Conservation (phyloP, 2,888 invertebrate species). For the Callyntrura sp. region DNA sequence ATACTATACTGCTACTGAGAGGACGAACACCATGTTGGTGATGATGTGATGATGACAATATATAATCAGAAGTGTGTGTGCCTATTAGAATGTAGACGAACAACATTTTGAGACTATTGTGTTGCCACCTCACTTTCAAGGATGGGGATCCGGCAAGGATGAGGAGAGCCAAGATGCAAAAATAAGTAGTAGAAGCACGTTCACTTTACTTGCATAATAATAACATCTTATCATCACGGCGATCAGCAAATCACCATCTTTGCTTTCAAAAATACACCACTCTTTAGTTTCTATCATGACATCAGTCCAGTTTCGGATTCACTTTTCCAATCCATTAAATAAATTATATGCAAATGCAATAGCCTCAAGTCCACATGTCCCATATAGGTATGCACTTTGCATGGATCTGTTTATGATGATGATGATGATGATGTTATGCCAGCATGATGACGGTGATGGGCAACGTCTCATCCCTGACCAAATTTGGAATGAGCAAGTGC, state of each 20-base stretch:
- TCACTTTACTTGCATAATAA: slow-evolving; percentile 25
- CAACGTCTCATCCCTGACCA: slow-evolving; percentile 38
- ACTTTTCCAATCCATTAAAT: slow-evolving; percentile 45
- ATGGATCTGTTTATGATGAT: background rate
- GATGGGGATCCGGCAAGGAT: background rate
- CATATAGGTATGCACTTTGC: slow-evolving; percentile 41
- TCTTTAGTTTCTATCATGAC: background rate
- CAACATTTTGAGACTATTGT: background rate
- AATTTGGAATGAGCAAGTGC: slow-evolving; percentile 63
- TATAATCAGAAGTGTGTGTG: background rate
- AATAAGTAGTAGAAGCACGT: slow-evolving; percentile 26
- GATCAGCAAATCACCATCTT: background rate
- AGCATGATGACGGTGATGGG: background rate
- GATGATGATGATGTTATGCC: slow-evolving; percentile 2
- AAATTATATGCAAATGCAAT: slow-evolving; percentile 11
- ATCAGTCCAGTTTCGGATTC: slow-evolving; percentile 27
- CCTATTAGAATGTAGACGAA: slow-evolving; percentile 20
- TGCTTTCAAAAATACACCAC: background rate
- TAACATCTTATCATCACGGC: slow-evolving; percentile 29
- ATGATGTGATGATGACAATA: slow-evolving; percentile 21
- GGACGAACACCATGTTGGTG: background rate
- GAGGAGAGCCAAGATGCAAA: background rate
- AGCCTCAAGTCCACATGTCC: background rate
- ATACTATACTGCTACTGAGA: slow-evolving; percentile 14
- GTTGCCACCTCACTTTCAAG: slow-evolving; percentile 52